Evolutionary conservation across 92 coral and sea anemone species (phyloP).

Genomic region (Siderastrea radians): DNA sequence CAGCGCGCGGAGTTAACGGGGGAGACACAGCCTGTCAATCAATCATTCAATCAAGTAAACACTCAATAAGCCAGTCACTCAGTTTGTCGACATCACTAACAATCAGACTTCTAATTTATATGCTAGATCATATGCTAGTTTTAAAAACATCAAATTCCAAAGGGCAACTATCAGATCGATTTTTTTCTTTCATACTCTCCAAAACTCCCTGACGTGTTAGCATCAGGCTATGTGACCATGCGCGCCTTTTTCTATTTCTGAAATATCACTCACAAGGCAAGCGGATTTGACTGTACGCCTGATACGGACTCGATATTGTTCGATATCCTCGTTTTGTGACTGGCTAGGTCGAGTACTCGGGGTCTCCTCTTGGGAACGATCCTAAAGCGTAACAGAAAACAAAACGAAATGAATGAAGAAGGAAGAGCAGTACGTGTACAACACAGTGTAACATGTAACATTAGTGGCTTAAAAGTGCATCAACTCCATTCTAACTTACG

Average conservation of each 20-base stretch:
- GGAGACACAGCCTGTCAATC: background rate
- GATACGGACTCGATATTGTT: constrained; percentile 6
- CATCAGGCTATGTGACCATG: too few species aligned
- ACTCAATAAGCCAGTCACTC: background rate
- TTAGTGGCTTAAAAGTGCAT: background rate
- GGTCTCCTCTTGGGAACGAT: background rate
- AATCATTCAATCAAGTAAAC: background rate
- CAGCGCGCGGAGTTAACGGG: background rate
- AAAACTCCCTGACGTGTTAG: too few species aligned
- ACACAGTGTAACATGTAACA: background rate
- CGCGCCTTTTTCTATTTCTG: too few species aligned
- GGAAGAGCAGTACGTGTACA: too few species aligned
- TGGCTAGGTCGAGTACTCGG: background rate
- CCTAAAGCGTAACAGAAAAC: background rate
- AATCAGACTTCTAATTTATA: too few species aligned
- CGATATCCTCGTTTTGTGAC: background rate
- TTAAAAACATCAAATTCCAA: background rate
- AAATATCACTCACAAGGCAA: background rate
- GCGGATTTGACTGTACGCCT: background rate
- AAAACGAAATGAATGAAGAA: background rate
- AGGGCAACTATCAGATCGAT: background rate
- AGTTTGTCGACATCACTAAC: too few species aligned
- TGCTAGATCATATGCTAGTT: too few species aligned
- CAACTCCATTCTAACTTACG: background rate
- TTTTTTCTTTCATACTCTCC: background rate